Evolutionary conservation across 2,797 vertebrate species (phyloP).

Genomic region (Pangasius larnaudii): DNA sequence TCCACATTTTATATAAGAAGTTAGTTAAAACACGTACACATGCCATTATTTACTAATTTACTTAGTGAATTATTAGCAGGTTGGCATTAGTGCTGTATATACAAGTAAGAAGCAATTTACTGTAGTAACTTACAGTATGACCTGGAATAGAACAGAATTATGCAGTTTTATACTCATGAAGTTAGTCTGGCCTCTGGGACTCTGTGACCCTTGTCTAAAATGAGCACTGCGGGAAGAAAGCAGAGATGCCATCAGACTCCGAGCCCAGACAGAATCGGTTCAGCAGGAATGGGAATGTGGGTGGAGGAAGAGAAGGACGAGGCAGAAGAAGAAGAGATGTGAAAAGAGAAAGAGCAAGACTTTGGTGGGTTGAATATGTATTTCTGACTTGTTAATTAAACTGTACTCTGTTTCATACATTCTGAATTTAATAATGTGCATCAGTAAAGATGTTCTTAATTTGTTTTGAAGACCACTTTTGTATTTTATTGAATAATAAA

Average conservation of each 20-base stretch:
- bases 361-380: constrained; percentile 1
- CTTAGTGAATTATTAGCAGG: not conserved
- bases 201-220: constrained; percentile 33
- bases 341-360: constrained; percentile 2
- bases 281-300: constrained; percentile 20
- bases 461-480: not conserved
- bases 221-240: constrained; percentile 17
- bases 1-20: not conserved
- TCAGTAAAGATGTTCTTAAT: not conserved
- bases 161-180: not conserved
- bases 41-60: not conserved
- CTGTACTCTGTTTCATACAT: not conserved
- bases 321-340: not conserved
- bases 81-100: not conserved
- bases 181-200: constrained; percentile 27
- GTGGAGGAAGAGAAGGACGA: constrained; percentile 1
- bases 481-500: not conserved
- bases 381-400: not conserved
- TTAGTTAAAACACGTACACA: not conserved
- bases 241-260: constrained; percentile 25
- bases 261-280: constrained; percentile 38
- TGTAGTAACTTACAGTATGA: not conserved
- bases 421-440: not conserved
- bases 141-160: not conserved
- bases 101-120: not conserved